Base-by-base conservation (phyloP, 1,140 invertebrate species). In the Chionoecetes opilio region DNA sequence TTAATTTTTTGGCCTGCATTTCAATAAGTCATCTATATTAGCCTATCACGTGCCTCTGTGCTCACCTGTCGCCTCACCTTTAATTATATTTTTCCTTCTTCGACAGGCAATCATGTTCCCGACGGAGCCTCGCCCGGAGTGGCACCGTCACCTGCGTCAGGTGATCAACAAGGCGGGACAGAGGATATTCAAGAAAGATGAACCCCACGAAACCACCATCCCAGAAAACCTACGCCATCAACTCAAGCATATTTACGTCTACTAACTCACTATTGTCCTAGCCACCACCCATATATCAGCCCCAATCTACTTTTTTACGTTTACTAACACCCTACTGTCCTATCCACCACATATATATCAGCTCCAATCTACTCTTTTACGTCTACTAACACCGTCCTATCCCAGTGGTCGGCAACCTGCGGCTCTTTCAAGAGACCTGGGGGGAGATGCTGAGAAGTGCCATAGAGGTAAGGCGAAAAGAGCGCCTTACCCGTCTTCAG, bases 61-160 rank as follows among this genome's bases (percentile, higher is more conserved):
- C 63, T 31, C 21, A 2, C 3, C 9, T n/a, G 26, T 29, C 41
- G 37, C 88, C 26, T 53, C 38, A 41, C 41, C n/a, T 35, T 31
- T 21, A 14, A 37, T 32, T 35, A n/a, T n/a, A n/a, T n/a, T n/a
- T n/a, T 29, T 46, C 88, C 38, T 82, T 29, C 53, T 63, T 85
- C 84, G 31, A 21, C 90, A 95, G 94, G 94, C 94, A 38, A 95
- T 95, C 17, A 95, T 95, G 94, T 95, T 95, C 94, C 94, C 94
- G 41, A 92, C 89, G 41, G 94, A 95, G 90, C 89, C 94, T n/a
- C 94, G 94, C 14, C 94, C 94, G 2, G 94, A 95, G 94, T 95
- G 94, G 94, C 94, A 95, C 53, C 82, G 94, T 21, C 94, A 95
- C 84, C 90, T 95, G 17, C 89, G 94, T 31, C 94, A 95, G 41